Evolutionary conservation across 2,888 invertebrate species (phyloP), one percentile per base, ranked within the genome.

Genomic region (Pemphredon lugubris): DNA sequence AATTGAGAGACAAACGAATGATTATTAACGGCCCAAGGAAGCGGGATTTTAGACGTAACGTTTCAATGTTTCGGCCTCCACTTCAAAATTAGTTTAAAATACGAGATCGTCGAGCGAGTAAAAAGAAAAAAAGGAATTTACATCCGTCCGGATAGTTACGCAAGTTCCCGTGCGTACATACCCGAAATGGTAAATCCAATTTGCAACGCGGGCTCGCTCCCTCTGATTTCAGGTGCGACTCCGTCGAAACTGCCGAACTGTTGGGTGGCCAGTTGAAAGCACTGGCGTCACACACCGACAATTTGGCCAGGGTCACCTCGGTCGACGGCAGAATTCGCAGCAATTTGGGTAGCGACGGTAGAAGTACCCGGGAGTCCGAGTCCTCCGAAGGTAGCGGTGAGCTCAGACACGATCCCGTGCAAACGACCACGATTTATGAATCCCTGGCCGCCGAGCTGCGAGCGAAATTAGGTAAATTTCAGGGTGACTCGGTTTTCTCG

Each of bases 361-460:
- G 93, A 1, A 93, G 93, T 13, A 87, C 91, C 0, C 87, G 91
- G 86, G 94, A 94, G 82, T 93, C 94, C 76, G 95, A 95, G 83
- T 95, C 95, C 9, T 94, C 94, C 0, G 90, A 95, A 53, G 95
- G 95, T 6, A 95, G 95, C 79, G 95, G 83, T 90, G 94, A 82
- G 93, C 94, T 80, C 92, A 94, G 44, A 94, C 95, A 86, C 94
- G 95, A 83, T 93, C 93, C 86, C 93, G 94, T 79, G 93, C 95
- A 88, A 82, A 92, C 95, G 21, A 93, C 96, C 20, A 72, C 94
- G 69, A 92, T 97, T 6, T 98, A 97, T 88, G 97, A 97, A 88
- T 97, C 97, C 37, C 91, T 98, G 75, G 97, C 97, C 0, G 97
- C 97, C 0, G 98, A 98, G 87, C 90, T 98, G 77, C 93, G 97